phyloP scores from a whole-genome alignment of 2,113 vertebrate species.

The Butorides virescens region DNA sequence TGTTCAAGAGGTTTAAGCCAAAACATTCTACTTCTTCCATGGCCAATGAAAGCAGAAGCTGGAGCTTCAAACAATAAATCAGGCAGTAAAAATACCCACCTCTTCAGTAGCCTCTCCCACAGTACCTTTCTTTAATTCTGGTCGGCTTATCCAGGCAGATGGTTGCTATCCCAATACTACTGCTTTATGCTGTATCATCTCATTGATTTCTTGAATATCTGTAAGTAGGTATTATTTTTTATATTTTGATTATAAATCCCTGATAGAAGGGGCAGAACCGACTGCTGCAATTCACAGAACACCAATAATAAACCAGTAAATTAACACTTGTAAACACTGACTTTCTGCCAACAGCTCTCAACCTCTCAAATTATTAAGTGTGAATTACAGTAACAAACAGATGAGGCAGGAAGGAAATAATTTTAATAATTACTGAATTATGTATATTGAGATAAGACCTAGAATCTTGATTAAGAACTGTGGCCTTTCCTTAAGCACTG shows the following conservation, averaged over 20 bases:
- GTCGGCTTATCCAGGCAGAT: neutral
- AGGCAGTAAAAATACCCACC: neutral
- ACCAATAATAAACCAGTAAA: neutral
- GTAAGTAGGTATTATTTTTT: neutral
- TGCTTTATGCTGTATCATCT: neutral
- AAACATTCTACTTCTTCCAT: neutral
- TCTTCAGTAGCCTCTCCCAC: neutral
- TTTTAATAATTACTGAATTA: constrained; percentile 35
- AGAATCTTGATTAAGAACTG: constrained; percentile 24
- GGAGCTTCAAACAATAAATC: neutral
- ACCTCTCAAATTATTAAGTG: neutral
- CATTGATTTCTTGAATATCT: neutral
- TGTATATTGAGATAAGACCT: neutral
- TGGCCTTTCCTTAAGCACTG: neutral
- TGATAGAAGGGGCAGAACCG: neutral
- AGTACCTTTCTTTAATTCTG: neutral
- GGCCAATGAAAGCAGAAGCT: neutral
- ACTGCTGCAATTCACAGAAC: neutral
- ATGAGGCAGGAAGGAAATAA: constrained; percentile 32
- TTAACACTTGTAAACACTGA: neutral
- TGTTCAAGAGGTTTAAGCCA: neutral
- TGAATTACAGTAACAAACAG: constrained; percentile 24
- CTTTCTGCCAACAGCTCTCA: constrained; percentile 24
- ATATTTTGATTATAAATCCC: neutral
- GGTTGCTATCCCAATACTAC: neutral